Base-by-base conservation (phyloP, 2,888 invertebrate species). In the Thecocarcelia acutangulata region DNA sequence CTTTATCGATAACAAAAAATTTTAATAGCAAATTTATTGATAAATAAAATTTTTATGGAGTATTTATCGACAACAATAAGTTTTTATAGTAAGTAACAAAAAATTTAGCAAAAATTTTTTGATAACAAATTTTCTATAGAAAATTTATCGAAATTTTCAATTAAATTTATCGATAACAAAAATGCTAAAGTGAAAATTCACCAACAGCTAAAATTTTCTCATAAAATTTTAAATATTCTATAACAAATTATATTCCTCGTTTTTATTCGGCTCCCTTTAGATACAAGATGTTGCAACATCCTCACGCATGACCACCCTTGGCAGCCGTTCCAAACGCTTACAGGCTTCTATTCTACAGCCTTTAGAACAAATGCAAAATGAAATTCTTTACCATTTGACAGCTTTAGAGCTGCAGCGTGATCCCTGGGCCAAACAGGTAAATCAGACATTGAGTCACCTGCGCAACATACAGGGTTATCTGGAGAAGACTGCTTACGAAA, bases 381-480 rank as follows among this genome's bases (percentile, higher is more conserved):
- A 94, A 83, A 92, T 96, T 75, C 93, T 96, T 5, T 96, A 94
- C 89, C 95, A 94, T 87, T 90, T 96, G 85, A 95, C 96, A 0
- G 94, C 94, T 40, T 87, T 96, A 59, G 96, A 96, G 86, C 91
- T 96, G 8, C 94, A 95, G 85, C 89, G 95, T 84, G 92, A 93
- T 85, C 95, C 96, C 0, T 93, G 96, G 86, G 93, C 94, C 83
- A 93, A 93, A 80, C 94, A 94, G 90, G 90, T 91, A 78, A 95
- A 96, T 89, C 94, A 94, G 85, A 94, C 95, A 0, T 91, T 95
- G 6, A 93, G 93, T 74, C 95, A 95, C 87, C 92, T 96, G 84
- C 94, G 94, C 86, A 94, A 93, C n/a, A 94, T 95, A 58, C 96
- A 96, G 88, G 94, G 93, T 88, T 95, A 94, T 90, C 92, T 96